Base-by-base conservation (phyloP, 2,113 vertebrate genomes). In the Bos javanicus region DNA sequence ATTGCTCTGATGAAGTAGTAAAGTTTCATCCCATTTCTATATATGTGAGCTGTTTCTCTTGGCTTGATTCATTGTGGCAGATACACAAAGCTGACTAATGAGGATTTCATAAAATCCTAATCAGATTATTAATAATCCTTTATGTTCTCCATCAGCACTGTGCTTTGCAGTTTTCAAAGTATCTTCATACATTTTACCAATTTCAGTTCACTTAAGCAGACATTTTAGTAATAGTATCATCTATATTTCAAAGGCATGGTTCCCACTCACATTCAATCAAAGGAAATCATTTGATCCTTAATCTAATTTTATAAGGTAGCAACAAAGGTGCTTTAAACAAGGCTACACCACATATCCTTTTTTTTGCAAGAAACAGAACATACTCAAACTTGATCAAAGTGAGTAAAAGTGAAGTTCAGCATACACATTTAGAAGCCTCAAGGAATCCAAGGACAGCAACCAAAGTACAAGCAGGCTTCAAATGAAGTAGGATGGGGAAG, bases 11-110 rank as follows among this genome's bases (percentile, higher is more conserved):
- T 7, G 12, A 91, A 90, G 87, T 60, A 91, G 67, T 60, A 14
- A 87, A 96, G 89, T 86, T 57, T 50, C 83, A 48, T 80, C 78
- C 54, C 43, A 89, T 78, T 93, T 95, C 91, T 85, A 16, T 59
- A 52, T 76, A 26, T 85, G 86, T 90, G 78, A 90, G 71, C 74
- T 15, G 1, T 90, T 94, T 78, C 67, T 90, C 82, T 97, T 94
- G 71, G 71, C 48, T 95, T 97, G 93, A 98, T 97, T 97, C 93
- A 87, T 81, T 93, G 89, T 95, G 93, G 89, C 97, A 97, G 96
- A 93, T 89, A 89, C 82, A 92, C 94, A 96, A 94, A 97, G 96
- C 91, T 97, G 95, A 97, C 95, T 93, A 95, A 95, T 97, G 97
- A 59, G 28, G 52, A 78, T 90, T 97, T 98, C 95, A 87, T 81